Evolutionary conservation across 2,888 invertebrate species (phyloP), one percentile per base, ranked within the genome.

Genomic region (Caenorhabditis angaria): DNA sequence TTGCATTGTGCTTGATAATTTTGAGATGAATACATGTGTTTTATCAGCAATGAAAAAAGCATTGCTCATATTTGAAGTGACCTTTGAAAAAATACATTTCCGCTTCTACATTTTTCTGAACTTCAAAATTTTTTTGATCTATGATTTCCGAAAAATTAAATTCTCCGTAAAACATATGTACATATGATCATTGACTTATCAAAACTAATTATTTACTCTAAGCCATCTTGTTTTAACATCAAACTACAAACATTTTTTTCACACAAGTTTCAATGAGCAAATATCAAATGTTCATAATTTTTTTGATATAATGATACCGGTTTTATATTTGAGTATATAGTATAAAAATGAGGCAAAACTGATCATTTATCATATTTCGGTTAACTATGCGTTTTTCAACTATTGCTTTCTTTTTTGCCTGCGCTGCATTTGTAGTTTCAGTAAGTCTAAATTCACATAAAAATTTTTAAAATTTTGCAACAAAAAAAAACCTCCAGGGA

Each of bases 401-500:
- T 41, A 41, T 41, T 14, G 41, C 41, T 41, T 41, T 41, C 41
- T 41, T 41, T 18, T 41, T 41, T 14, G 41, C 41, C 18, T 41
- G 41, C 18, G 41, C 41, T 41, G n/a, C n/a, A n/a, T 41, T 41
- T 41, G 41, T 41, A 41, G 41, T 41, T 41, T 41, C 41, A 41
- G 41, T 41, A 14, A 41, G 41, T 41, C 18, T 41, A 3, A 41
- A 14, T 18, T 18, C 18, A 18, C 3, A 18, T n/a, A n/a, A 41
- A 41, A 18, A 18, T 6, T 2, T 18, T 3, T 41, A 10, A 10
- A 14, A 41, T 41, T 18, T 18, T 12, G n/a, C n/a, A n/a, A n/a
- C 6, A 18, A 41, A 41, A 18, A 14, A 18, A 32, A 5, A 12
- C 20, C 54, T 66, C 55, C 29, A 66, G 70, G 60, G 59, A 41